These are phyloP conservation scores for Acanthiza pusilla DNA, from an alignment of 2,797 vertebrate genomes.

Conservation along the genomic window DNA sequence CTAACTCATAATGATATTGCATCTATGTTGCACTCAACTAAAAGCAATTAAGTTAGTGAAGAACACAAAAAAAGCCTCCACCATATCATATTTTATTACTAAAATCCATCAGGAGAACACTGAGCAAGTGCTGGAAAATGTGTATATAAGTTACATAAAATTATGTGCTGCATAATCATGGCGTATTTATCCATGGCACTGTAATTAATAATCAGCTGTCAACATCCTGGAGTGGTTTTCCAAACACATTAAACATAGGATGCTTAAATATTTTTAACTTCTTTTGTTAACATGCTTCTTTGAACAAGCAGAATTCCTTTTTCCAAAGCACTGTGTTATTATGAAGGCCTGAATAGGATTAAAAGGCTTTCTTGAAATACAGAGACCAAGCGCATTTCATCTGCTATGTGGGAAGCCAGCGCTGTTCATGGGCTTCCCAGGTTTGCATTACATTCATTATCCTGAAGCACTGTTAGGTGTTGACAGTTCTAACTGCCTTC, in stretches of 20 bases:
- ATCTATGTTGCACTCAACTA: not conserved
- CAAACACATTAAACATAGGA: not conserved
- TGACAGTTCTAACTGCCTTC: slow-evolving; percentile 60
- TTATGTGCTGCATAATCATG: not conserved
- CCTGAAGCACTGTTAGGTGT: not conserved
- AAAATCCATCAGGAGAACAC: not conserved
- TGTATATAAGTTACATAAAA: not conserved
- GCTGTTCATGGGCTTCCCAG: not conserved
- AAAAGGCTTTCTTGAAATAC: not conserved
- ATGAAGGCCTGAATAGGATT: not conserved
- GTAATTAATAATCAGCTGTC: slow-evolving; percentile 4
- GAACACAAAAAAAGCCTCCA: not conserved
- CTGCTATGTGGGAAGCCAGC: not conserved
- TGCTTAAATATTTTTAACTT: not conserved
- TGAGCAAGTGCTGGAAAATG: not conserved
- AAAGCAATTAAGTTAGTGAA: not conserved
- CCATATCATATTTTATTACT: not conserved
- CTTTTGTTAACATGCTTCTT: not conserved
- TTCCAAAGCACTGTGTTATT: not conserved
- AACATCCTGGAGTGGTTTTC: not conserved
- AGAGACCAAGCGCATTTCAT: not conserved
- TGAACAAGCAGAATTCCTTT: not conserved
- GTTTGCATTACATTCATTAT: slow-evolving; percentile 48
- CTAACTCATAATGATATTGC: not conserved
- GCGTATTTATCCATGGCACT: not conserved